These are phyloP conservation scores for Zoanthus gigantus DNA, from an alignment of 92 coral and sea anemone genomes.

Conservation along the genomic window DNA sequence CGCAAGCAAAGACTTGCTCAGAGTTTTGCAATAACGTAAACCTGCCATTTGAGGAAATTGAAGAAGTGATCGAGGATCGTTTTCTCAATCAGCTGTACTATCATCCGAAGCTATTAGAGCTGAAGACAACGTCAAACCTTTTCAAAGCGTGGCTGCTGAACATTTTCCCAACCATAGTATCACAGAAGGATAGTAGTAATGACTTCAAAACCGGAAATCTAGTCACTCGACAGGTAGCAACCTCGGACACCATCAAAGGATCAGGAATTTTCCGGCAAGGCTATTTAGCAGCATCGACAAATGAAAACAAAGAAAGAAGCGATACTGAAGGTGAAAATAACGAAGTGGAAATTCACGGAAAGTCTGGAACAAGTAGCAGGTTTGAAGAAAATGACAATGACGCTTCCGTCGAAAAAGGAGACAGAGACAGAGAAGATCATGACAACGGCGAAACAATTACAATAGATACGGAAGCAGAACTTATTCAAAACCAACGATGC, in stretches of 20 bases:
- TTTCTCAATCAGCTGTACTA: constrained; percentile 40
- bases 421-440: too few relatives aligned
- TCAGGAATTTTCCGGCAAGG: neutral
- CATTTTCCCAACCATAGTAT: constrained; percentile 2
- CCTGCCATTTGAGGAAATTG: constrained; percentile 30
- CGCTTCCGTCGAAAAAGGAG: neutral
- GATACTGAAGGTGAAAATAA: neutral
- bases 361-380: neutral
- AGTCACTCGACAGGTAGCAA: neutral
- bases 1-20: constrained; percentile 8
- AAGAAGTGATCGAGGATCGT: constrained; percentile 8
- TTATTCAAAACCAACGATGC: constrained; percentile 50
- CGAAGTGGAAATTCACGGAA: neutral
- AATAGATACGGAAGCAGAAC: constrained; percentile 53
- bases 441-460: constrained; percentile 25
- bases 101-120: constrained; percentile 9
- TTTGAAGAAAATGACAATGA: neutral
- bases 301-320: neutral
- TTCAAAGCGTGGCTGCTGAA: constrained; percentile 36
- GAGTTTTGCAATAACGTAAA: neutral
- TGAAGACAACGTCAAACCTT: neutral
- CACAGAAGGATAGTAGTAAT: neutral
- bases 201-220: neutral
- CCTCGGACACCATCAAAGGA: neutral
- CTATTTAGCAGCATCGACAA: neutral